A percentile compares a stretch with the other conserved stretches of the same genome.
These are phyloP conservation scores for Meteorus cinctellus DNA, from an alignment of 2,888 invertebrate genomes.

Conservation along the genomic window DNA sequence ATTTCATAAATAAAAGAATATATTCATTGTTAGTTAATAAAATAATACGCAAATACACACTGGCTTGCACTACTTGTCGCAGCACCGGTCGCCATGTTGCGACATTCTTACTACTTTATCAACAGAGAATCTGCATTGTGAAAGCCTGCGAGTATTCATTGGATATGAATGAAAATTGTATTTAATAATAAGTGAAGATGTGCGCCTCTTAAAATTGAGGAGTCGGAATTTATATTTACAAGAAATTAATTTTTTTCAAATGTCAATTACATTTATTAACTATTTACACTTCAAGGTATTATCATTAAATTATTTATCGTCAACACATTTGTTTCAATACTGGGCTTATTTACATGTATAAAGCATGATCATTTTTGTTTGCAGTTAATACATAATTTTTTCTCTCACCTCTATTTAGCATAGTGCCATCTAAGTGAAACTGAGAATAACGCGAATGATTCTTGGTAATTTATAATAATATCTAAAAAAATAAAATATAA, in stretches of 20 bases:
- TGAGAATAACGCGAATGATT: background rate
- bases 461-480: background rate
- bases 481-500: constrained; percentile 25
- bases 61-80: background rate
- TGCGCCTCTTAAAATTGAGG: too few species aligned
- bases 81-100: constrained; percentile 24
- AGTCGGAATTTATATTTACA: too few species aligned
- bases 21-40: background rate
- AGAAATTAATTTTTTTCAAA: background rate
- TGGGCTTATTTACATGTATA: constrained; percentile 27
- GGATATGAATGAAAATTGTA: too few species aligned
- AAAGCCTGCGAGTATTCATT: too few species aligned
- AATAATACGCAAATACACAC: constrained; percentile 8
- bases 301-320: constrained; percentile 20
- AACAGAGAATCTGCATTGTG: background rate
- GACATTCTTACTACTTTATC: constrained; percentile 13
- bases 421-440: background rate
- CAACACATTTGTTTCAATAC: constrained; percentile 23
- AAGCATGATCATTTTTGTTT: constrained; percentile 25
- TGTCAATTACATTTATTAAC: constrained; percentile 29
- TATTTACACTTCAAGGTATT: constrained; percentile 30
- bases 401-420: background rate
- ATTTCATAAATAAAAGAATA: background rate
- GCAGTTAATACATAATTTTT: constrained; percentile 13
- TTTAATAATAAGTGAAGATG: too few species aligned